Evolutionary conservation across 1,140 invertebrate species (phyloP), one percentile per base, ranked within the genome.

Genomic region (Papilio dardanus): DNA sequence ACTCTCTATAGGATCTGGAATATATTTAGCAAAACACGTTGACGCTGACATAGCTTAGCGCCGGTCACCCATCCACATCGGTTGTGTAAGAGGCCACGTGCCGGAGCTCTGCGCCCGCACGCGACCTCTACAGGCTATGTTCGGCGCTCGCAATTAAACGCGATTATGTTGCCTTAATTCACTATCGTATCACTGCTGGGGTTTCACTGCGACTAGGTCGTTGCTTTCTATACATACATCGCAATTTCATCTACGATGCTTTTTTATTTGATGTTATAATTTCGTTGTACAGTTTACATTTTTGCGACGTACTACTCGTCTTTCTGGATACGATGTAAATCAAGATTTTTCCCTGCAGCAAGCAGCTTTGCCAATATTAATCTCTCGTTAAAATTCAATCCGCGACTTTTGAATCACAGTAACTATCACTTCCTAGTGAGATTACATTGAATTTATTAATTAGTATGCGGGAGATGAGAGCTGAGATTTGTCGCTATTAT

Each of bases 381-480:
- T 58, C 54, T 58, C 12, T 24, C 30, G 8, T 58, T 58, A 28
- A 14, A 58, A 58, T 58, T 58, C 54, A 10, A 58, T 30, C 54
- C 54, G 54, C 30, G 54, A 62, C 24, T 69, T 40, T 69, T 40
- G 33, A 40, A 69, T 69, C 67, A 40, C 35, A 10, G 14, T 19
- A 40, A 69, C 67, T 69, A 69, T 69, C 67, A 37, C 67, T 69
- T 69, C 67, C 67, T 69, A 24, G 33, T 69, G 33, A 69, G 35
- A 40, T 35, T 37, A 40, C 67, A 69, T 69, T 69, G 67, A 69
- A 10, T 14, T 14, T 40, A 69, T 37, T 24, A 68, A 69, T 69
- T 69, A 37, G 67, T 40, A 69, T 69, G 67, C 67, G 35, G 67
- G 31, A 19, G 67, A 69, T 35, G 19, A 16, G 35, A 24, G 67